phyloP scores from a whole-genome alignment of 2,113 vertebrate species.

The Conger conger region DNA sequence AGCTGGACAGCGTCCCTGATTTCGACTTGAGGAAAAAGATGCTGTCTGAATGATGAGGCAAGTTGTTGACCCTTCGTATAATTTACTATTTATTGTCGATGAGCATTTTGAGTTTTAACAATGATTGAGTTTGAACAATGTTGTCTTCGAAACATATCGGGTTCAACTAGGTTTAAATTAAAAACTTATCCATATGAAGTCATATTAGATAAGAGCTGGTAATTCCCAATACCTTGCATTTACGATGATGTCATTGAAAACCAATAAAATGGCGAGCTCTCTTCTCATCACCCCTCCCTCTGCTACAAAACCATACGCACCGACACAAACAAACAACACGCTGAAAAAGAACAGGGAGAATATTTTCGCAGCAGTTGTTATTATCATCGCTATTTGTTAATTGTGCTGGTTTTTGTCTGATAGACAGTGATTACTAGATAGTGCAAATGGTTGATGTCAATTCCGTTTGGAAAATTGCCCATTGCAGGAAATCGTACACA shows the following conservation, averaged over 20 bases:
- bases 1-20: constrained; percentile 54
- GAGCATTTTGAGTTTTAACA: not conserved
- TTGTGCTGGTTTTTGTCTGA: too few relatives aligned
- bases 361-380: not conserved
- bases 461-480: not conserved
- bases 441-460: not conserved
- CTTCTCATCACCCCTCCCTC: not conserved
- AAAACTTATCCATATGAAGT: not conserved
- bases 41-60: not conserved
- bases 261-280: constrained; percentile 31
- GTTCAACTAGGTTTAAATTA: constrained; percentile 8
- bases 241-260: constrained; percentile 37
- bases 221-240: constrained; percentile 5
- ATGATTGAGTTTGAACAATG: not conserved
- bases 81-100: not conserved
- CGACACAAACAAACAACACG: not conserved
- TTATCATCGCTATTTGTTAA: not conserved
- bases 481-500: not conserved
- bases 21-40: constrained; percentile 11
- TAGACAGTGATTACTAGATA: not conserved
- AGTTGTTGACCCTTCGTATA: not conserved
- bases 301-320: not conserved
- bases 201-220: not conserved
- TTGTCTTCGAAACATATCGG: constrained; percentile 8
- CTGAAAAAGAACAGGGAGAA: not conserved